phyloP scores from a whole-genome alignment of 2,888 invertebrate genomes.

The Cheilosia variabilis region DNA sequence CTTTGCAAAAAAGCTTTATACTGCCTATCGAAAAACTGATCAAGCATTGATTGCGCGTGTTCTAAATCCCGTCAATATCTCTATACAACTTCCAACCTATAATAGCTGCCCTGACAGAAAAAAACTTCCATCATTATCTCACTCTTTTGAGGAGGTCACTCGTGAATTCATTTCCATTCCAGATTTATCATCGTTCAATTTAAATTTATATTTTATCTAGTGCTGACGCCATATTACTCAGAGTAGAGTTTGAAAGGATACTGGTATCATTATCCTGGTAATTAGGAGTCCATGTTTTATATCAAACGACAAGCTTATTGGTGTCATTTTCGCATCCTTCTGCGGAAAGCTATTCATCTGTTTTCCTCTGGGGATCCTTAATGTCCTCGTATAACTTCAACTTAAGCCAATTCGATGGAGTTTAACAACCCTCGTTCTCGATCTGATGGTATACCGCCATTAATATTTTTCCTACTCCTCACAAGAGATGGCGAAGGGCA shows the following conservation, averaged over 20 bases:
- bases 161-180: too few species aligned
- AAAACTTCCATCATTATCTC: too few species aligned
- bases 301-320: not conserved
- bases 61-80: too few species aligned
- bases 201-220: too few species aligned
- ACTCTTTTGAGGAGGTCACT: too few species aligned
- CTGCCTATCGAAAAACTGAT: too few species aligned
- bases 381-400: constrained; percentile 11
- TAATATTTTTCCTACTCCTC: not conserved
- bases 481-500: not conserved
- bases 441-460: not conserved
- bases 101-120: too few species aligned
- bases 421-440: not conserved
- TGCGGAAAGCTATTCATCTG: not conserved
- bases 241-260: not conserved
- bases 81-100: too few species aligned
- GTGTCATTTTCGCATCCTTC: constrained; percentile 4
- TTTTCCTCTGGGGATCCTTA: not conserved
- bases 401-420: constrained; percentile 6
- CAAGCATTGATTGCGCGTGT: too few species aligned
- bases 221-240: too few species aligned
- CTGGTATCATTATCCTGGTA: not conserved
- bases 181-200: too few species aligned
- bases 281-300: not conserved
- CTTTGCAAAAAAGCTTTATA: too few species aligned